Evolutionary conservation across 2,888 invertebrate genomes (phyloP).

Genomic region (Morpho achilles): DNA sequence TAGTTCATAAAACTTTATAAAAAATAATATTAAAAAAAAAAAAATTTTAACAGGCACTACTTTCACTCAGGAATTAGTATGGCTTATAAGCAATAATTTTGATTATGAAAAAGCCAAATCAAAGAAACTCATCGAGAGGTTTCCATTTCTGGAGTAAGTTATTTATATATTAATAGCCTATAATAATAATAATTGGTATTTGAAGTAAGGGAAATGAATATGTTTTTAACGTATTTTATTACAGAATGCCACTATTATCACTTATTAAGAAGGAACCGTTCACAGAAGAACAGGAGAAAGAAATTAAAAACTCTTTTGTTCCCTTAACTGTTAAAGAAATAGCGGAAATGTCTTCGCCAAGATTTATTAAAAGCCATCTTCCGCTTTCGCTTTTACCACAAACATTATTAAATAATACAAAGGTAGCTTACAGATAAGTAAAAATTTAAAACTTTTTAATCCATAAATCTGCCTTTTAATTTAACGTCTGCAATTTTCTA

Average conservation of each 20-base stretch:
- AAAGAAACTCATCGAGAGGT: constrained; percentile 75
- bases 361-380: constrained; percentile 77
- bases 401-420: constrained; percentile 58
- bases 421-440: constrained; percentile 42
- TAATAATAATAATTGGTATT: too few relatives aligned
- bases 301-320: not conserved
- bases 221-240: not conserved
- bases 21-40: not conserved
- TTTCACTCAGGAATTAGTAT: constrained; percentile 86
- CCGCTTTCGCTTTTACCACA: constrained; percentile 83
- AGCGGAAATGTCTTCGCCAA: constrained; percentile 33
- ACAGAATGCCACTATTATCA: not conserved
- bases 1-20: too few relatives aligned
- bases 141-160: constrained; percentile 86
- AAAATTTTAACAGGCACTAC: constrained; percentile 72
- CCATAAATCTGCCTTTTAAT: too few relatives aligned
- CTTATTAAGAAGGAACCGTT: not conserved
- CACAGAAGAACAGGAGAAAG: not conserved
- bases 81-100: constrained; percentile 83
- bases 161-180: constrained; percentile 6
- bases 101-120: constrained; percentile 80
- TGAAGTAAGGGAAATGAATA: too few relatives aligned
- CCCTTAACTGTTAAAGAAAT: constrained; percentile 14
- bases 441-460: too few relatives aligned
- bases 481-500: too few relatives aligned